These are phyloP conservation scores for Coecobrya sp. DNA, from an alignment of 2,888 invertebrate species.

Conservation along the genomic window DNA sequence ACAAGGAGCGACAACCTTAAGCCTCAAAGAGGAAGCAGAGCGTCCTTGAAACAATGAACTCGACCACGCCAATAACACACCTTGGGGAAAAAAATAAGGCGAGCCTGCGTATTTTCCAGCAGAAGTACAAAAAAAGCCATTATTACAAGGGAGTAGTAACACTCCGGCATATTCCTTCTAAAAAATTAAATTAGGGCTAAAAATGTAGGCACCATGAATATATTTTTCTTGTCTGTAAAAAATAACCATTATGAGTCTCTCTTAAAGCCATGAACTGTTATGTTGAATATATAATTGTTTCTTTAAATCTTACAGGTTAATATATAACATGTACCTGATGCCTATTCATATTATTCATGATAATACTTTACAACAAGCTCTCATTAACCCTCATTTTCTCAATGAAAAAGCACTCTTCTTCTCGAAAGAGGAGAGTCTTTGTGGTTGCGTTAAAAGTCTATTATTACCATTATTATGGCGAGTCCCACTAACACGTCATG, in stretches of 20 bases:
- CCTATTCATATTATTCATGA: neutral
- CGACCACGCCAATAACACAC: neutral
- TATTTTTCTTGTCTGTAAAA: neutral
- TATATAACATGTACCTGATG: too few relatives aligned
- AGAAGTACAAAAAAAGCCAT: neutral
- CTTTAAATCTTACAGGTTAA: too few relatives aligned
- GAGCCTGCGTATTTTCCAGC: neutral
- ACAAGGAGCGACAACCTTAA: constrained; percentile 42
- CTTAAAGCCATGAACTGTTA: too few relatives aligned
- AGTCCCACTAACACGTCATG: constrained; percentile 12
- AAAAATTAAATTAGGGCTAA: neutral
- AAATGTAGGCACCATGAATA: neutral
- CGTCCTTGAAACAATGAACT: constrained; percentile 41
- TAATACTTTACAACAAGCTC: too few relatives aligned
- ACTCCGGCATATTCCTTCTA: neutral
- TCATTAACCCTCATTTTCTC: constrained; percentile 33
- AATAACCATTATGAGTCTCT: neutral
- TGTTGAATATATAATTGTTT: too few relatives aligned
- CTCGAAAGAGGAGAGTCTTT: constrained; percentile 1
- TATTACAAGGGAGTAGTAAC: neutral
- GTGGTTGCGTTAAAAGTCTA: neutral
- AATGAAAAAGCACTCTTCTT: constrained; percentile 40
- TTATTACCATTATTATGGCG: neutral
- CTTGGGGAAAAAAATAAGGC: neutral
- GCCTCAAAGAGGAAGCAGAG: neutral